Evolutionary conservation across 2,113 vertebrate species (phyloP), one percentile per base, ranked within the genome.

Genomic region (Baryphthengus martii): DNA sequence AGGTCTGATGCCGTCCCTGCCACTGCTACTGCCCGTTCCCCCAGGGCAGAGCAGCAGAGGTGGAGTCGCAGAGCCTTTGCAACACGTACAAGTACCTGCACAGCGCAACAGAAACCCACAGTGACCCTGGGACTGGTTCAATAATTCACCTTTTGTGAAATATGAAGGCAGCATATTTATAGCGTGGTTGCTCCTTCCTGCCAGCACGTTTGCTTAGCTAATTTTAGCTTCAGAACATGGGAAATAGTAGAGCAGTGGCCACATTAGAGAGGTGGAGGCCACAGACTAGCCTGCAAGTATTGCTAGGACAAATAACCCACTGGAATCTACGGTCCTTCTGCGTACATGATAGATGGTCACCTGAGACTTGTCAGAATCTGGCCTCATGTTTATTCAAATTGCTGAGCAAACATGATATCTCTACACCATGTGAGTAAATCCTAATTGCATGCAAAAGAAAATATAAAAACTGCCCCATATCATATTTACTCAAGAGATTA

Each of bases 401-500:
- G 55, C 35, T 59, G 23, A 85, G 45, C 40, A 92, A 96, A 93
- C 17, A 24, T 11, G 55, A 29, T 45, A 67, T 49, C 55, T 45
- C 53, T 76, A 44, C 37, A 70, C 17, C 21, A 8, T 5, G 9
- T 37, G 17, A 67, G 88, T 93, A 89, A 86, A 80, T 72, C 28
- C 74, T 70, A 95, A 90, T 40, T 77, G 23, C 55, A 50, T 66
- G 88, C 83, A 89, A 95, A 77, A 96, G 77, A 91, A 56, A 88
- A 86, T 40, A 55, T 7, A 94, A 71, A 91, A 95, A 40, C 12
- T 40, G 16, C 20, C 25, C 70, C 50, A 52, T 84, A 24, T 18
- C 58, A 40, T 91, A 47, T 95, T 97, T 89, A 40, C 65, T 95
- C 44, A 96, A 93, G 83, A 92, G 74, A 92, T 96, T 25, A 88